phyloP scores from a whole-genome alignment of 2,888 invertebrate genomes.

The Smittia sp. region DNA sequence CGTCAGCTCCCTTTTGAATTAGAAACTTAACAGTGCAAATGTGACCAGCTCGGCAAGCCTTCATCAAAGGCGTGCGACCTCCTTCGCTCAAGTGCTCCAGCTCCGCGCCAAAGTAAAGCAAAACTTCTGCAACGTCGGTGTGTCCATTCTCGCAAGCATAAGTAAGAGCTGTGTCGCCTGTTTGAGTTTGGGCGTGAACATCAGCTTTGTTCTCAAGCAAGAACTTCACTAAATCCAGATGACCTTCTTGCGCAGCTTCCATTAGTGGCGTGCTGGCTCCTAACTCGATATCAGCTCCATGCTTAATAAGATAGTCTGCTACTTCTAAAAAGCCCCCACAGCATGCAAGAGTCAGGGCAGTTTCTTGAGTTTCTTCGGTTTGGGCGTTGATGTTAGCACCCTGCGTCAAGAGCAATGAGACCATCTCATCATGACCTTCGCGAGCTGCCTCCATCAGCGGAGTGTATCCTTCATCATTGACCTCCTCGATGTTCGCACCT shows the following conservation, averaged over 20 bases:
- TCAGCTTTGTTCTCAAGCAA: conserved; percentile 81
- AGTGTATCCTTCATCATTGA: conserved; percentile 99
- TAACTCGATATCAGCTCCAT: conserved; percentile 90
- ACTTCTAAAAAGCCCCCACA: conserved; percentile 95
- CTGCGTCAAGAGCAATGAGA: conserved; percentile 85
- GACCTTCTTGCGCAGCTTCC: conserved; percentile 98
- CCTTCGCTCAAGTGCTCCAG: conserved; percentile 96
- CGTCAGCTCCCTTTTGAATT: conserved; percentile 80
- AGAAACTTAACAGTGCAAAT: conserved; percentile 94
- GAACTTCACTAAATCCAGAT: conserved; percentile 79
- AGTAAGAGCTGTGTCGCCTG: conserved; percentile 92
- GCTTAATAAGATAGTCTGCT: conserved; percentile 91
- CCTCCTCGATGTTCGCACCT: conserved; percentile 98
- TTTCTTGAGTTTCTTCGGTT: conserved; percentile 98
- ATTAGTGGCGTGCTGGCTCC: conserved; percentile 96
- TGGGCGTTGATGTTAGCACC: conserved; percentile 96
- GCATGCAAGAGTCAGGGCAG: conserved; percentile 88
- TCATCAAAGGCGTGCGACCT: conserved; percentile 97
- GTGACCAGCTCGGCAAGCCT: conserved; percentile 95
- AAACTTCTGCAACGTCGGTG: conserved; percentile 91
- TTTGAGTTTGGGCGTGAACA: conserved; percentile 91
- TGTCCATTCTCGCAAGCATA: conserved; percentile 99
- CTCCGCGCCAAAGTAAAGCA: conserved; percentile 86
- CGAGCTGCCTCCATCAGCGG: conserved; percentile 99
- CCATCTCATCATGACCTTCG: conserved; percentile 99